Evolutionary conservation across 2,797 vertebrate species (phyloP), one percentile per base, ranked within the genome.

Genomic region (Cuniculus paca): DNA sequence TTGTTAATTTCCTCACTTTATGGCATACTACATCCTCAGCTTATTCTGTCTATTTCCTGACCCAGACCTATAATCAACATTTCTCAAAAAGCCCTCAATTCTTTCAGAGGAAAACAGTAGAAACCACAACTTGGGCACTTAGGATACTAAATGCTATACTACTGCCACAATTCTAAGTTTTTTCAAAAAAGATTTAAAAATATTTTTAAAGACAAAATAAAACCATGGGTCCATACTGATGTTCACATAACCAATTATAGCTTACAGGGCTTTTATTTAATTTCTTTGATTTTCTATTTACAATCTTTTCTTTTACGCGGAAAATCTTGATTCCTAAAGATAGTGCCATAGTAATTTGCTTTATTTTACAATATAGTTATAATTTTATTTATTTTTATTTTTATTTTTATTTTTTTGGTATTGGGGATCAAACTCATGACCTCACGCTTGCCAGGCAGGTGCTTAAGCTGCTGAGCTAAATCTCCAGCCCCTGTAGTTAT

Each of bases 181-280:
- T 86, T 45, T 42, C 60, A 42, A 58, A 90, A 93, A 3, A 90
- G 50, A 63, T 77, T 75, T n/a, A 91, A 26, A 80, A 89, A 54
- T 39, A 79, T 17, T 74, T 84, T 80, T 78, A 63, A 78, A 45
- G 52, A 28, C 39, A 80, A 87, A 74, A 88, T n/a, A 75, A 56
- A 50, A 28, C 10, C 34, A 42, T 24, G 61, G 45, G 26, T 58
- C 31, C 84, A 88, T 48, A 68, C 0, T 28, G 20, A 88, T 42
- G 80, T 10, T 80, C n/a, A 83, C 22, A 80, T 31, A 84, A 80
- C 56, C 24, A 87, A 72, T 77, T 77, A 82, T 68, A 96, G 70
- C 90, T 36, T 61, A 80, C 0, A 80, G 7, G 54, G 10, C 42
- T 78, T 75, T 89, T 81, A 56, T 77, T 84, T 65, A 72, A 83